Base-by-base conservation (phyloP, 2,797 vertebrate genomes). In the Siniperca undulata region DNA sequence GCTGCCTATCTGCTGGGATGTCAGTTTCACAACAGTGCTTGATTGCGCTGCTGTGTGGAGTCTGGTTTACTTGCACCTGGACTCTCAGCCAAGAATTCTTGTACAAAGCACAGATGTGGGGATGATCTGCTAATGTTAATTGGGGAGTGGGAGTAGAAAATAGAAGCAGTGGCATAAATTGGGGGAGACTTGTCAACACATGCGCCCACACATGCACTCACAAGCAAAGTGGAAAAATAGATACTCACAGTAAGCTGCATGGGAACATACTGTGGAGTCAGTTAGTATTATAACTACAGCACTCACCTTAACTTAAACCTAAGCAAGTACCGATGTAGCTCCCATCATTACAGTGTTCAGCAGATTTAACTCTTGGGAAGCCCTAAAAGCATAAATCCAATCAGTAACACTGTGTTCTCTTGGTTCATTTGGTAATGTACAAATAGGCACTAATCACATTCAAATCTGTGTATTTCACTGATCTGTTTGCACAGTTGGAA, bases 1-100 rank as follows among this genome's bases (percentile, higher is more conserved):
- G 87, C 90, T 82, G 79, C 70, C 82, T 84, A 50, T 88, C 86
- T 77, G 81, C 86, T 14, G 30, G 74, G 82, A 81, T 88, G 86
- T 90, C 83, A 66, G 81, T 87, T 85, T 84, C 81, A 85, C 86
- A 90, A 87, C 88, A 77, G 81, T 17, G 70, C 83, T 78, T 94
- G 93, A 92, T 92, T 92, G 82, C 80, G 44, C 74, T 81, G 86
- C 86, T 85, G 89, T 92, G 59, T 85, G 80, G 60, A 81, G 87
- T 84, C 77, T 75, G 83, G 86, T 88, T 85, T 66, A 62, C 78
- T 84, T 60, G 82, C 89, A 91, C 88, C 89, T 92, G 87, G 61
- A 87, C 85, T 76, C 84, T 55, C 61, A 85, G 90, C 89, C 92
- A 91, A 82, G 75, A 87, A 80, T 61, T 62, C 71, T 71, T 44